Evolutionary conservation across 2,888 invertebrate genomes (phyloP).

Genomic region (Apantesis nais): DNA sequence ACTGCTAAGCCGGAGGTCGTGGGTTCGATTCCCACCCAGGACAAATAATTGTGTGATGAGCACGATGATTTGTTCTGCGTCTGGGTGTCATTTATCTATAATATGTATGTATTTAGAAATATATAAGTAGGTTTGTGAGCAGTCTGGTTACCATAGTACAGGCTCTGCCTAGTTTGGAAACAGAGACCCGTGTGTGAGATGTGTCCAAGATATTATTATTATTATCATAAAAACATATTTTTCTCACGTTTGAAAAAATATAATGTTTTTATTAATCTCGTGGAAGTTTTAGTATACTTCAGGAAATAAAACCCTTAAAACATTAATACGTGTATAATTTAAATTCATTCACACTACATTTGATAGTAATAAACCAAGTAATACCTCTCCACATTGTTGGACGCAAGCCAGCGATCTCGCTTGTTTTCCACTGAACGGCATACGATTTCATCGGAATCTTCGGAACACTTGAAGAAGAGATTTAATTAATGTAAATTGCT

Average conservation of each 20-base stretch:
- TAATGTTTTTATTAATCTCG: neutral
- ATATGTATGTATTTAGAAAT: no score
- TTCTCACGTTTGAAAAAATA: neutral
- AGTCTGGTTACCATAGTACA: no score
- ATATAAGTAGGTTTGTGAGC: no score
- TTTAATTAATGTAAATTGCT: constrained; percentile 17
- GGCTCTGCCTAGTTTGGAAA: no score
- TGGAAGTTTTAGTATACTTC: neutral
- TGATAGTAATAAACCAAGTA: neutral
- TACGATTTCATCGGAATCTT: constrained; percentile 12
- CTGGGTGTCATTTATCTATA: no score
- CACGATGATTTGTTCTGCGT: no score
- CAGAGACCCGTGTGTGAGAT: no score
- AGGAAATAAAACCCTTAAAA: neutral
- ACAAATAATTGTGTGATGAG: no score
- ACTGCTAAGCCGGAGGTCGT: no score
- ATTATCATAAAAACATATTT: no score
- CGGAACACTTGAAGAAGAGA: constrained; percentile 1
- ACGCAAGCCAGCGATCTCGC: constrained; percentile 26
- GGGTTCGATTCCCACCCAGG: no score
- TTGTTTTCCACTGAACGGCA: constrained; percentile 16
- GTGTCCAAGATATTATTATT: no score
- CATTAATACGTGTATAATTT: neutral
- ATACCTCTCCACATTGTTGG: constrained; percentile 10
- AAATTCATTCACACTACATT: neutral